These are phyloP conservation scores for Crocuta crocuta DNA, from an alignment of 2,113 vertebrate genomes.

Conservation along the genomic window DNA sequence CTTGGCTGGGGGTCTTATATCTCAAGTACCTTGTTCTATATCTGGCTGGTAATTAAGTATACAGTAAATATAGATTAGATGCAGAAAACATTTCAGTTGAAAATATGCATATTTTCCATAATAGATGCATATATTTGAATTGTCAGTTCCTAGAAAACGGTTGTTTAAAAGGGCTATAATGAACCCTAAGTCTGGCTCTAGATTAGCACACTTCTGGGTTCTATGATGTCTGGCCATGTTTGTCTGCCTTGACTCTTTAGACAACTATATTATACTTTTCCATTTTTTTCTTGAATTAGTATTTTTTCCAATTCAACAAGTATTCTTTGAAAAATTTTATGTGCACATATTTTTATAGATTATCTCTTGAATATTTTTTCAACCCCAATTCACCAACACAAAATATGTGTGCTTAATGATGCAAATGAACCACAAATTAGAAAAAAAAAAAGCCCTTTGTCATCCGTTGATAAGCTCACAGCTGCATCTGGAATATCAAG, in stretches of 20 bases:
- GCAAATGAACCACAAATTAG: background rate
- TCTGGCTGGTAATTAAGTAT: background rate
- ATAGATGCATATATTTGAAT: background rate
- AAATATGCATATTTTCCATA: background rate
- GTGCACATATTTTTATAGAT: background rate
- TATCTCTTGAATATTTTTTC: constrained; percentile 2
- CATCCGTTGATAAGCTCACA: background rate
- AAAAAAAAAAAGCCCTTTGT: background rate
- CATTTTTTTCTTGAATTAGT: background rate
- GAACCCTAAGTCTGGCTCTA: background rate
- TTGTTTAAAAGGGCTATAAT: background rate
- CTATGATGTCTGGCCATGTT: background rate
- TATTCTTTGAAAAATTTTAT: background rate
- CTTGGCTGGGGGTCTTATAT: background rate
- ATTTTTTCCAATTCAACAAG: background rate
- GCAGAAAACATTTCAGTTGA: background rate
- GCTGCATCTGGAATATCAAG: background rate
- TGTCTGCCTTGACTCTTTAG: background rate
- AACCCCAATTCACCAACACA: background rate
- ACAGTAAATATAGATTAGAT: background rate
- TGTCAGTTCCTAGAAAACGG: background rate
- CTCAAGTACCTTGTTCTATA: background rate
- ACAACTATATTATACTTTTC: background rate
- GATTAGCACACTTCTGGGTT: background rate
- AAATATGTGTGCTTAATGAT: background rate